phyloP scores from a whole-genome alignment of 1,140 invertebrate species.

The Bombyx mori region DNA sequence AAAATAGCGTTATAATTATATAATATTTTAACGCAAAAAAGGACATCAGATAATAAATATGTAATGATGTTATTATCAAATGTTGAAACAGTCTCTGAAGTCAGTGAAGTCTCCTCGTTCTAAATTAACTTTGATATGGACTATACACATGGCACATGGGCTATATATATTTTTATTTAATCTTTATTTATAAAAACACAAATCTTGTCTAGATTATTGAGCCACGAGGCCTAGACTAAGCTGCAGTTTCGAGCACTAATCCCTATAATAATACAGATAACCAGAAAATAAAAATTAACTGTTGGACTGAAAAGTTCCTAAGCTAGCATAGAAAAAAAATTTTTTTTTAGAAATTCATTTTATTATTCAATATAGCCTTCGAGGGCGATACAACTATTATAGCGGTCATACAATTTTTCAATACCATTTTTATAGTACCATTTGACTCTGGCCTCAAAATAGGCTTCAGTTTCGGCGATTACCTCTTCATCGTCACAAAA shows the following conservation, averaged over 20 bases:
- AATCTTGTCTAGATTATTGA: no score
- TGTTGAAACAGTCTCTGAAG: no score
- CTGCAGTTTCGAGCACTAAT: background rate
- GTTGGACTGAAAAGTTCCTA: conserved; percentile 8
- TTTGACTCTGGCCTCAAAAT: conserved; percentile 11
- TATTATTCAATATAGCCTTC: conserved; percentile 20
- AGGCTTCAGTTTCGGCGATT: conserved; percentile 15
- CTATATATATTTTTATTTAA: no score
- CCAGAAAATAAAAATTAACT: background rate
- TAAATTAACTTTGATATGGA: no score
- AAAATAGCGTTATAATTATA: no score
- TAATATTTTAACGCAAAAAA: no score
- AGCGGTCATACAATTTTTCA: conserved; percentile 14
- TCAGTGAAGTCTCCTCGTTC: no score
- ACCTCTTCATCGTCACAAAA: conserved; percentile 15
- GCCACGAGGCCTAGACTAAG: background rate
- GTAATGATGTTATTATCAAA: no score
- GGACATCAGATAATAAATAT: no score
- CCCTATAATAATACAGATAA: background rate
- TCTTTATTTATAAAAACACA: no score
- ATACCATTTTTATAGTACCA: conserved; percentile 9
- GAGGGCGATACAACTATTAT: conserved; percentile 16
- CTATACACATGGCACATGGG: no score
- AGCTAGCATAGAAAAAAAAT: conserved; percentile 11
- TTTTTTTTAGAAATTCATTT: conserved; percentile 16